phyloP scores from a whole-genome alignment of 2,888 invertebrate genomes.

The Platerodrilus igneus region DNA sequence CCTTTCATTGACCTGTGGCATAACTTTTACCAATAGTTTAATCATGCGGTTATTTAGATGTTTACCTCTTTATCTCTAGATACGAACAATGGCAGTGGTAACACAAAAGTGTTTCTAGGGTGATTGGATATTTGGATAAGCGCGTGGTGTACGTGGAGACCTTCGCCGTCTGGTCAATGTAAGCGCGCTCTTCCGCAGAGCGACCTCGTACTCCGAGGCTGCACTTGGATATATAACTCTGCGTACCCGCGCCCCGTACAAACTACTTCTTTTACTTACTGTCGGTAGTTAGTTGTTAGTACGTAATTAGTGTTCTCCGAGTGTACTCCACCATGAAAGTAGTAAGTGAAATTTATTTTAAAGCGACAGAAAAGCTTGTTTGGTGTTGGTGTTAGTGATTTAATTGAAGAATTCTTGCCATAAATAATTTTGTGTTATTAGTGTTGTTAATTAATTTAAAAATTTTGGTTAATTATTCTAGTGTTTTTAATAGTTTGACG shows the following conservation, averaged over 20 bases:
- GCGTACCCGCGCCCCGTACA: conserved; percentile 23
- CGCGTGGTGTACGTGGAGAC: conserved; percentile 42
- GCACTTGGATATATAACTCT: conserved; percentile 41
- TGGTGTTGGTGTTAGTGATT: too few species aligned
- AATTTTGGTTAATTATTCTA: too few species aligned
- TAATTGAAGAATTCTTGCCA: too few species aligned
- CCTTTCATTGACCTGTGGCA: neutral
- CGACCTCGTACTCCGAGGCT: conserved; percentile 44
- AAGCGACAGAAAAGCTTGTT: too few species aligned
- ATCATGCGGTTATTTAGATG: neutral
- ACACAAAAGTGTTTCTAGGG: conserved; percentile 20
- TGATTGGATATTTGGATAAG: conserved; percentile 34
- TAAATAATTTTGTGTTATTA: too few species aligned
- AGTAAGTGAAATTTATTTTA: conserved; percentile 23
- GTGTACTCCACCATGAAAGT: conserved; percentile 21
- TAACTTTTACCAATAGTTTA: neutral
- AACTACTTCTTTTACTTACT: conserved; percentile 20
- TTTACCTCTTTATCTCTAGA: neutral
- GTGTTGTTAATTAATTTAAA: too few species aligned
- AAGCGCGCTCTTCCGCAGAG: conserved; percentile 42
- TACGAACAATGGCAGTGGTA: neutral
- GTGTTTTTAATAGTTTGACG: too few species aligned
- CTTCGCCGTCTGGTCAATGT: conserved; percentile 42
- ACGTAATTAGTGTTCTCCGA: conserved; percentile 16
- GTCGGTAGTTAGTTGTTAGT: too few species aligned